Evolutionary conservation across 2,888 invertebrate genomes (phyloP), one percentile per base, ranked within the genome.

Genomic region (Dysmachus trigonus): DNA sequence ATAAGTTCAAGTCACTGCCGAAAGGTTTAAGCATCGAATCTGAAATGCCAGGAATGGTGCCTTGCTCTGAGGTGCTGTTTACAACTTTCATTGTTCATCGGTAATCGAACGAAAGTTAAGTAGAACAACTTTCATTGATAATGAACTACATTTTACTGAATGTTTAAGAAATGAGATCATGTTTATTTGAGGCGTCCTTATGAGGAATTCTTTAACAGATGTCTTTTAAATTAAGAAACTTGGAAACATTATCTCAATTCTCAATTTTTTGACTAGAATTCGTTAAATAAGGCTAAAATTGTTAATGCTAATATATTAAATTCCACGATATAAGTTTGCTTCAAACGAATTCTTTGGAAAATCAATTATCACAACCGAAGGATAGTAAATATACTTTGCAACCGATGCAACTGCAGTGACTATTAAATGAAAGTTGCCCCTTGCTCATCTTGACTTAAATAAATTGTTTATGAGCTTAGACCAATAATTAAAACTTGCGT

Each of bases 361-460:
- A 22, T 62, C 27, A 62, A 62, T 62, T 62, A 62, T 62, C 62
- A 62, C 62, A 62, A 18, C 1, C 13, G 62, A 62, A 62, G 62
- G 62, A 62, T 62, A 62, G 62, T 10, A 62, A 27, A 62, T 62
- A 62, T 22, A n/a, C n/a, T 62, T 22, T 62, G 1, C 62, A 62
- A 62, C 22, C 62, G n/a, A 10, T 62, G 62, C 62, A 27, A 62
- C 62, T 47, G n/a, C n/a, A 47, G 47, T 0, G 7, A 1, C 47
- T 47, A 47, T 47, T 47, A 72, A 72, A 72, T 72, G 71, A 72
- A 72, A 73, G 73, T 73, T 73, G 73, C 33, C 33, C 27, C 73
- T 73, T 73, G 73, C 33, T 73, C 73, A 73, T 73, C 73, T 73
- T 73, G 73, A 73, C 73, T 73, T n/a, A 73, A 33, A 73, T 73